A percentile compares a stretch with the other conserved stretches of the same genome.
These are phyloP conservation scores for Amiota communis DNA, from an alignment of 2,888 invertebrate species.

Conservation along the genomic window DNA sequence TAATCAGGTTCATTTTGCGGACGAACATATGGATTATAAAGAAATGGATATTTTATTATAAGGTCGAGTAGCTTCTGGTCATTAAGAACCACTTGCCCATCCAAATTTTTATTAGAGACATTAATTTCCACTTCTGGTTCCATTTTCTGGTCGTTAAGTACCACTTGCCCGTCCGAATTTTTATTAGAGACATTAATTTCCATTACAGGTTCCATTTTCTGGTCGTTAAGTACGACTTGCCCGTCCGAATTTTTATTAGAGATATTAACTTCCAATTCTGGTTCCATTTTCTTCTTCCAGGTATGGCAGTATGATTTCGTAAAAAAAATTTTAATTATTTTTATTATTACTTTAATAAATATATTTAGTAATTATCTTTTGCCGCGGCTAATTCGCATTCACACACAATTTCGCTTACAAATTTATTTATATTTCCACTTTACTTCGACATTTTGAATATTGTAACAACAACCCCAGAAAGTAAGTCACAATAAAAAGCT, in stretches of 20 bases:
- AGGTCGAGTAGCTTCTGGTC: conserved; percentile 49
- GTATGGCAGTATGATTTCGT: too few relatives aligned
- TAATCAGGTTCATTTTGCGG: conserved; percentile 43
- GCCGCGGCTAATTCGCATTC: too few relatives aligned
- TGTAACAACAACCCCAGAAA: too few relatives aligned
- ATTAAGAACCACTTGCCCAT: conserved; percentile 45
- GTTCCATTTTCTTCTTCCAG: too few relatives aligned
- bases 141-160: conserved; percentile 46
- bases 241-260: conserved; percentile 39
- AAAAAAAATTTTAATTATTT: too few relatives aligned
- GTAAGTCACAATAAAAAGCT: too few relatives aligned
- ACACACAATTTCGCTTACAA: too few relatives aligned
- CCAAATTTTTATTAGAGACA: conserved; percentile 41
- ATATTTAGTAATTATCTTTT: too few relatives aligned
- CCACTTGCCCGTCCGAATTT: conserved; percentile 37
- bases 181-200: conserved; percentile 46
- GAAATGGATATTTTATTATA: conserved; percentile 44
- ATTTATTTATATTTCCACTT: too few relatives aligned
- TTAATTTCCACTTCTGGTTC: conserved; percentile 41
- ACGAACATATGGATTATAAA: conserved; percentile 29
- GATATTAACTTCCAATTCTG: conserved; percentile 43
- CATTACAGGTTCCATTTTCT: conserved; percentile 12
- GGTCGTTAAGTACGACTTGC: conserved; percentile 50
- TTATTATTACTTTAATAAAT: too few relatives aligned
- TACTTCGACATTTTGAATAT: too few relatives aligned